Conservation (phyloP, 2,888 invertebrate genomes). For the Parelbella ahira region DNA sequence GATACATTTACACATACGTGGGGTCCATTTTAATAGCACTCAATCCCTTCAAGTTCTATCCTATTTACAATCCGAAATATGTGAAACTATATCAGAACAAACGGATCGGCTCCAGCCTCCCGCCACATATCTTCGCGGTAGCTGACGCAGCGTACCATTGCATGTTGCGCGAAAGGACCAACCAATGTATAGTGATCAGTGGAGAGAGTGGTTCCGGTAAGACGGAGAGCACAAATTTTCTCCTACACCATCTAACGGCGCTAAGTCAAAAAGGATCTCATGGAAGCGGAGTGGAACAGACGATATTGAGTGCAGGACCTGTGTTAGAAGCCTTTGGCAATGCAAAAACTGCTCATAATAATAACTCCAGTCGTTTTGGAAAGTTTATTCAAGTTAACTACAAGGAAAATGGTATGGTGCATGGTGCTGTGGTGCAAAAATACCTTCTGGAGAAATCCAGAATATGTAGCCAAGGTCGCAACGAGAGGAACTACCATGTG, state of each 20-base stretch:
- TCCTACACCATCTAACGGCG: conserved; percentile 96
- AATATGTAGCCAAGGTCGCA: conserved; percentile 96
- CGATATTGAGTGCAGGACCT: conserved; percentile 96
- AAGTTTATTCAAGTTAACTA: conserved; percentile 99
- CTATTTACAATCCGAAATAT: conserved; percentile 98
- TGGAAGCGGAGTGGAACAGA: conserved; percentile 98
- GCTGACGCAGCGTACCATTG: conserved; percentile 96
- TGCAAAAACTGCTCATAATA: conserved; percentile 98
- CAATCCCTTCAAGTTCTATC: conserved; percentile 96
- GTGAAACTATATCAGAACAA: conserved; percentile 97
- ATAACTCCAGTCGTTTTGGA: conserved; percentile 98
- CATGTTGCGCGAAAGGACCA: conserved; percentile 94
- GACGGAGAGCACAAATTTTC: conserved; percentile 97
- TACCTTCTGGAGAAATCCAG: conserved; percentile 97
- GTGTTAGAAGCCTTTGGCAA: conserved; percentile 99
- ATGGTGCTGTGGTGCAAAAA: conserved; percentile 98
- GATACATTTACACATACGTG: conserved; percentile 97
- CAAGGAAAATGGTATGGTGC: conserved; percentile 98
- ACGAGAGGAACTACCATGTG: conserved; percentile 98
- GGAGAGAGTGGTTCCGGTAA: conserved; percentile 98
- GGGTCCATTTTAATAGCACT: conserved; percentile 97
- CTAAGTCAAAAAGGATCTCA: conserved; percentile 96
- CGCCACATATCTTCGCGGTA: conserved; percentile 98
- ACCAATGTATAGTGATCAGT: conserved; percentile 96
- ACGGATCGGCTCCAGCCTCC: conserved; percentile 93